phyloP scores from a whole-genome alignment of 2,113 vertebrate genomes.

The Gnathonemus echidnorhynchus region DNA sequence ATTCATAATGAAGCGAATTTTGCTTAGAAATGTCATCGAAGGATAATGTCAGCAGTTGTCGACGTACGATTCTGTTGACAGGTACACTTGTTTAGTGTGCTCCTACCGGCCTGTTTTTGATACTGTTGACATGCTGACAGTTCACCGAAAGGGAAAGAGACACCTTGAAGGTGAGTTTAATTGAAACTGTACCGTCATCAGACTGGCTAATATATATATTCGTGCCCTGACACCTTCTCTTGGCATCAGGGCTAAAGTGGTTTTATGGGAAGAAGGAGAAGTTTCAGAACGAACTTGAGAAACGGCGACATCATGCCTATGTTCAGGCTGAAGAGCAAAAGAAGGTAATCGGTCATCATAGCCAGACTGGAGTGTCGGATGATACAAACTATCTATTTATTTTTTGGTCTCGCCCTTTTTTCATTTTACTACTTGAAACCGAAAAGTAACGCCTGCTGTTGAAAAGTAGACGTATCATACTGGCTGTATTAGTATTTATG shows the following conservation, averaged over 20 bases:
- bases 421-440: neutral
- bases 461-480: neutral
- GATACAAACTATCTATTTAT: neutral
- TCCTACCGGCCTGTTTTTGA: conserved; percentile 79
- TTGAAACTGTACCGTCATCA: neutral
- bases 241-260: conserved; percentile 59
- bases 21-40: neutral
- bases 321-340: conserved; percentile 45
- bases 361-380: neutral
- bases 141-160: conserved; percentile 76
- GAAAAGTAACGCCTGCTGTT: neutral
- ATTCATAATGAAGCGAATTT: neutral
- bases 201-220: neutral
- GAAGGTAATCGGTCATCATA: conserved; percentile 49
- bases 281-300: conserved; percentile 49
- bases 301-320: conserved; percentile 56
- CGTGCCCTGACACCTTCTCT: neutral
- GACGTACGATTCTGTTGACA: conserved; percentile 29
- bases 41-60: neutral
- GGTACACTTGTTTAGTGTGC: conserved; percentile 84
- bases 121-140: conserved; percentile 73
- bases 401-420: neutral
- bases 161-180: conserved; percentile 68
- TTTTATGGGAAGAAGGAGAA: conserved; percentile 70
- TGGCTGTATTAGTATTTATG: neutral